A percentile compares a stretch with the other conserved stretches of the same genome.
Evolutionary conservation across 2,797 vertebrate genomes (phyloP).

Genomic region (Brachymystax lenok): DNA sequence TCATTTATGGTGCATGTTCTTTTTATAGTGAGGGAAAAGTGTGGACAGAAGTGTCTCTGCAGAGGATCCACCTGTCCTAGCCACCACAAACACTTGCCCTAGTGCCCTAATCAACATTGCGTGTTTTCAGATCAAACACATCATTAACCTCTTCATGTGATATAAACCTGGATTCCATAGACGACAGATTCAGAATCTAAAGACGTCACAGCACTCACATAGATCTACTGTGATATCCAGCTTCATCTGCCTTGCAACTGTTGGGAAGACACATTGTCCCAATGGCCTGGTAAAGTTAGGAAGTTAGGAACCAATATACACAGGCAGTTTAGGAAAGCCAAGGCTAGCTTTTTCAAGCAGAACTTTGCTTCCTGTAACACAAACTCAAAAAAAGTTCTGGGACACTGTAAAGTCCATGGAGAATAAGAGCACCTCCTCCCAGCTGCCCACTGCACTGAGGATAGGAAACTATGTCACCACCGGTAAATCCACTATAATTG

Average conservation of each 20-base stretch:
- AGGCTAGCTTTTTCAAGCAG: too few species aligned
- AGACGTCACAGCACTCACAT: neutral
- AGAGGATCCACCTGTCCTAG: neutral
- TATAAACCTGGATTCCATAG: neutral
- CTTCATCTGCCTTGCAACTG: neutral
- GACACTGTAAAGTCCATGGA: too few species aligned
- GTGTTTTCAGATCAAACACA: neutral
- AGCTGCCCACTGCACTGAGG: too few species aligned
- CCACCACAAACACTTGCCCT: neutral
- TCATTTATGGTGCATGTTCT: slow-evolving; percentile 43
- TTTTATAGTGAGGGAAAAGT: slow-evolving; percentile 46
- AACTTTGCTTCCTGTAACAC: too few species aligned
- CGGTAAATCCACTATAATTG: too few species aligned
- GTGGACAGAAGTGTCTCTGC: slow-evolving; percentile 16
- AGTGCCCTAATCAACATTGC: too few species aligned
- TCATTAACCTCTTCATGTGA: neutral
- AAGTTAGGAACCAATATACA: too few species aligned
- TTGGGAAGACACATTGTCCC: neutral
- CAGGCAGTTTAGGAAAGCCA: too few species aligned
- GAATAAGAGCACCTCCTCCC: too few species aligned
- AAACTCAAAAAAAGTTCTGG: too few species aligned
- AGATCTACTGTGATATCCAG: neutral
- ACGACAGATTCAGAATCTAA: neutral
- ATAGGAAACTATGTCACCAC: too few species aligned
- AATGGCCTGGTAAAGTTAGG: too few species aligned